Conservation (phyloP, 2,797 vertebrate genomes). For the Chlorospingus flavigularis region DNA sequence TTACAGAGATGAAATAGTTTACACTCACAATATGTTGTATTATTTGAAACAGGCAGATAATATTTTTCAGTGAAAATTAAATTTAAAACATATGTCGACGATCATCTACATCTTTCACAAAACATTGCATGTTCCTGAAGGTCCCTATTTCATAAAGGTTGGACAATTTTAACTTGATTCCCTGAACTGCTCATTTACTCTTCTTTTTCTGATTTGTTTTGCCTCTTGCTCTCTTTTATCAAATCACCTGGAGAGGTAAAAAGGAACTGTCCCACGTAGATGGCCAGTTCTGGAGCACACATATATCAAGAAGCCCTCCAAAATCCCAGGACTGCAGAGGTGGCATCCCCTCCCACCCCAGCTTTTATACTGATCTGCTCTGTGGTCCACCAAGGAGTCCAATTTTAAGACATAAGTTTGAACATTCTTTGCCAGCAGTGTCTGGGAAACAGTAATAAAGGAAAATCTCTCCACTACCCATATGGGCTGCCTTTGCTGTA, state of each 20-base stretch:
- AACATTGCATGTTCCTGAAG: not conserved
- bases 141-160: not conserved
- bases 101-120: not conserved
- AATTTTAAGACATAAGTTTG: not conserved
- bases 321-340: not conserved
- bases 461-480: not conserved
- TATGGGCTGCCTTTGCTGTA: not conserved
- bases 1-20: not conserved
- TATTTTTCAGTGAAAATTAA: constrained; percentile 32
- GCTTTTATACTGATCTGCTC: not conserved
- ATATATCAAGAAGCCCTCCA: not conserved
- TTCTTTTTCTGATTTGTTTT: not conserved
- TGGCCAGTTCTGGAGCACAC: not conserved
- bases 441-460: not conserved
- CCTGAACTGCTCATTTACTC: not conserved
- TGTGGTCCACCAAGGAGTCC: not conserved
- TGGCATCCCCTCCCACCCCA: not conserved
- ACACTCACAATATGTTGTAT: constrained; percentile 23
- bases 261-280: not conserved
- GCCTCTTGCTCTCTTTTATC: not conserved
- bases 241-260: not conserved
- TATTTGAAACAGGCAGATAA: constrained; percentile 31
- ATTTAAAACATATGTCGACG: not conserved
- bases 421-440: not conserved
- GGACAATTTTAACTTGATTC: not conserved